Conservation (phyloP, 2,797 vertebrate genomes). For the Prunella strophiata region DNA sequence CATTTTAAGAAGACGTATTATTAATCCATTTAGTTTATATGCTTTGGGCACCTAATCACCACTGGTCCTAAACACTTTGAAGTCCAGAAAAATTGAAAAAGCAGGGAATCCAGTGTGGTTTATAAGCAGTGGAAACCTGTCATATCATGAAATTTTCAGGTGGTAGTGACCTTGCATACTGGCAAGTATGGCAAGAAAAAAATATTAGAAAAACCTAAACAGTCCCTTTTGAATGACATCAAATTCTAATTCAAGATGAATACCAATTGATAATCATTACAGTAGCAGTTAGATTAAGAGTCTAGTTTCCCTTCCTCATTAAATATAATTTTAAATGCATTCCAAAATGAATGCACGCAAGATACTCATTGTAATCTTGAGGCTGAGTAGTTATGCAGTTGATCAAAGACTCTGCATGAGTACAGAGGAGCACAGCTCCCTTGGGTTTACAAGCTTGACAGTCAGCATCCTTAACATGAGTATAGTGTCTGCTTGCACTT, state of each 20-base stretch:
- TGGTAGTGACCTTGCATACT: not conserved
- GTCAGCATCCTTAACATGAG: not conserved
- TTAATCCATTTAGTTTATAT: not conserved
- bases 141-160: not conserved
- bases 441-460: not conserved
- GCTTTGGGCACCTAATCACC: not conserved
- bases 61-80: not conserved
- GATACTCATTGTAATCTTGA: not conserved
- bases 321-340: not conserved
- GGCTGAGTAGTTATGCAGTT: not conserved
- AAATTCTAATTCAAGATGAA: not conserved
- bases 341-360: not conserved
- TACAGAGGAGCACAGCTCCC: not conserved
- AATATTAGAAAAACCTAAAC: not conserved
- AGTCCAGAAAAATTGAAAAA: not conserved
- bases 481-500: not conserved
- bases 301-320: not conserved
- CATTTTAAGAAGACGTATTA: not conserved
- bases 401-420: not conserved
- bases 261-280: not conserved
- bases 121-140: not conserved
- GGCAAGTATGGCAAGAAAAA: not conserved
- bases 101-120: not conserved
- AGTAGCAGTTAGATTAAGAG: not conserved
- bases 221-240: not conserved